A percentile compares a stretch with the other conserved stretches of the same genome.
Evolutionary conservation across 2,888 invertebrate genomes (phyloP).

Genomic region (Lumbricus terrestris): DNA sequence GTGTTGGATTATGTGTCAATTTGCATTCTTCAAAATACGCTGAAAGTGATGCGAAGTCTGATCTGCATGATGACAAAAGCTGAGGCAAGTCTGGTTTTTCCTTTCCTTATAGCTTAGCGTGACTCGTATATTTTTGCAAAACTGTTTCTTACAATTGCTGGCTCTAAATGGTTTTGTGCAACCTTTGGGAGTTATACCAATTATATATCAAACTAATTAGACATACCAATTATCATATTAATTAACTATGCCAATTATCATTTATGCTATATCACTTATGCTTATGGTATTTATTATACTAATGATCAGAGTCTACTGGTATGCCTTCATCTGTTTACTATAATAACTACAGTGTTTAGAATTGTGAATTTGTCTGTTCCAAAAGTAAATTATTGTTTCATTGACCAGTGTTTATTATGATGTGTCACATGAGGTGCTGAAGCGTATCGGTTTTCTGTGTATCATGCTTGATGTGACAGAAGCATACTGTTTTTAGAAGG

Average conservation of each 20-base stretch:
- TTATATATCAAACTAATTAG: no score
- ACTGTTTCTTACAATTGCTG: neutral
- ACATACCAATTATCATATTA: no score
- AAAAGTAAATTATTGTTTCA: no score
- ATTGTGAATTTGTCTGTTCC: no score
- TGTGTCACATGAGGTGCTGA: neutral
- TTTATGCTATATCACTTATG: no score
- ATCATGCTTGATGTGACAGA: neutral
- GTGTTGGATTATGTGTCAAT: slow-evolving; percentile 5
- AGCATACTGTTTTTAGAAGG: neutral
- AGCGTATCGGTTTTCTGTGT: neutral
- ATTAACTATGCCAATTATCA: no score
- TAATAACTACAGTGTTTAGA: no score
- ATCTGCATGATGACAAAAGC: neutral
- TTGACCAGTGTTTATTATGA: no score
- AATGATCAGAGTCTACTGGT: neutral
- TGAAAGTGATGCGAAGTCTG: neutral
- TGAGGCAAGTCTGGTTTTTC: neutral
- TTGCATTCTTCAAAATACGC: slow-evolving; percentile 11
- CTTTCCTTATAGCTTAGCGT: neutral
- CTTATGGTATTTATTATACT: no score
- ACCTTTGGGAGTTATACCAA: neutral
- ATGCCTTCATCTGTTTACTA: no score
- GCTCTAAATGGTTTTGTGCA: neutral
- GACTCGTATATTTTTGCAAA: no score